Base-by-base conservation (phyloP, 2,113 vertebrate genomes). In the Siniperca knerii region DNA sequence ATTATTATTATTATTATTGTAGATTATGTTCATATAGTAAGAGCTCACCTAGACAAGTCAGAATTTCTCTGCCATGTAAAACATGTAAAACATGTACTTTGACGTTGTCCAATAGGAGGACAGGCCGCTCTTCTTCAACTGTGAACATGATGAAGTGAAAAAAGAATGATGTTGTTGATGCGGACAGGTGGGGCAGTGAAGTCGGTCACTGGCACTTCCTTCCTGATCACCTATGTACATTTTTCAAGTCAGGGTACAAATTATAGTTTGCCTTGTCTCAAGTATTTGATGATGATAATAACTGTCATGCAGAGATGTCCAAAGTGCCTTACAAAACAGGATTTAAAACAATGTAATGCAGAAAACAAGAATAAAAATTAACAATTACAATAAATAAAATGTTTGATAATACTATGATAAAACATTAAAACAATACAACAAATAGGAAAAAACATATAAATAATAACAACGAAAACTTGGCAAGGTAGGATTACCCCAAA, bases 11-110 rank as follows among this genome's bases (percentile, higher is more conserved):
- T 10, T 48, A 15, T 44, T 10, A 44, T 44, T 79, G 61, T 73
- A 81, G 82, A 85, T 91, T 74, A 73, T 81, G 55, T 82, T 84
- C 79, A 68, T 81, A 57, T 61, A 61, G 86, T 65, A 70, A 80
- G 61, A 81, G 72, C 61, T 87, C 79, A 82, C 50, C 83, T 66
- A 42, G 29, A 74, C 40, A 60, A 1, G 4, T 48, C 46, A 48
- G 46, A 48, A 15, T 48, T 58, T 29, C 1, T 57, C 5, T 37
- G 10, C 5, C 12, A 13, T 60, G 23, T 57, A 11, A 0, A 4
- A 57, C 12, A 13, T 60, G 23, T 57, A 11, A 0, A 4, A 57
- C 3, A 11, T n/a, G 60, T 16, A 20, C 33, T 8, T 7, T 35
- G 46, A 48, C 13, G 15, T 15, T n/a, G 61, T 20, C 61, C 44